These are phyloP conservation scores for Tokudaia tokunoshimensis DNA, from an alignment of 2,797 vertebrate genomes.

Conservation along the genomic window DNA sequence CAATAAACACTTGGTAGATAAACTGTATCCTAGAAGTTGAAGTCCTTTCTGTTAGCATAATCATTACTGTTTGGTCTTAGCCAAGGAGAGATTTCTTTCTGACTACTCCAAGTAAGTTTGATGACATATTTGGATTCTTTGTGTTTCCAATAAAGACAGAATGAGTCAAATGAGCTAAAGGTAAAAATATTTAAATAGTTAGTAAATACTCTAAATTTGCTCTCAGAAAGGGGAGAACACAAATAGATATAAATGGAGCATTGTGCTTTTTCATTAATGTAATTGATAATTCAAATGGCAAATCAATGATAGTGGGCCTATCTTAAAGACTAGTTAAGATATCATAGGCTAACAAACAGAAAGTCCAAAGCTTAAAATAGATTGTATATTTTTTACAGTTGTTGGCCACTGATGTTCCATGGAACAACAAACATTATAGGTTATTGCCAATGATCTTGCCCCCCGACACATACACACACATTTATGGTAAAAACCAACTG, in stretches of 20 bases:
- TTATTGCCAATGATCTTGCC: neutral
- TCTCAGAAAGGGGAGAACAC: neutral
- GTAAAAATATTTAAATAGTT: neutral
- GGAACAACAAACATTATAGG: neutral
- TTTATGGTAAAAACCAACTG: neutral
- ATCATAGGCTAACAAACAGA: neutral
- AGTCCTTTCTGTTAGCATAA: neutral
- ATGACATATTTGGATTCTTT: neutral
- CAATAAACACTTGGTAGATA: neutral
- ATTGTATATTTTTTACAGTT: neutral
- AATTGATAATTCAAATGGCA: neutral
- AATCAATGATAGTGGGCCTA: neutral
- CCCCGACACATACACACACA: too few species aligned
- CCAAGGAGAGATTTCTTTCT: neutral
- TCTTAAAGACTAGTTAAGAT: neutral
- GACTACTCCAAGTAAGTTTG: neutral
- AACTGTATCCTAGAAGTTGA: neutral
- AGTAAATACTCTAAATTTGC: neutral
- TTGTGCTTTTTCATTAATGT: slow-evolving; percentile 18
- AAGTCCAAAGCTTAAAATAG: neutral
- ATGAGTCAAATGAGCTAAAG: slow-evolving; percentile 21
- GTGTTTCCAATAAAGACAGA: slow-evolving; percentile 2
- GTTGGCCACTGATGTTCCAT: neutral
- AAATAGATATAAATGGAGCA: neutral
- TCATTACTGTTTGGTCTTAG: neutral